Evolutionary conservation across 2,113 vertebrate genomes (phyloP), one percentile per base, ranked within the genome.

Genomic region (Cheirogaleus medius): DNA sequence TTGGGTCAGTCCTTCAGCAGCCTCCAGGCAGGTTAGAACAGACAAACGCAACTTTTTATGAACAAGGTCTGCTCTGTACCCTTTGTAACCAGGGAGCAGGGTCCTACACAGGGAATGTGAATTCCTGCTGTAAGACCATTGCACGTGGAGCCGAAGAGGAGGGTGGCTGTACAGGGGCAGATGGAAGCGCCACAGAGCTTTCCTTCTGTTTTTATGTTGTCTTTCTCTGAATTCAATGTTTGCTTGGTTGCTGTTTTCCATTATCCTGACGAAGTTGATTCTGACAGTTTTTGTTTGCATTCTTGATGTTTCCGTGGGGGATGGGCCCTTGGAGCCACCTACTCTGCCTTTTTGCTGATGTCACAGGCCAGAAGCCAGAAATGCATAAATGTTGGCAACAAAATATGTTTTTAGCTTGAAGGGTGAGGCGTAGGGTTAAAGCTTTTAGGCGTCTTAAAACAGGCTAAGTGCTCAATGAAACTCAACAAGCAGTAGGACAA

Each of bases 321-420:
- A 34, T 23, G 8, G 34, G 8, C 37, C 52, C 44, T 94, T 44
- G 56, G 91, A 90, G 58, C 58, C 60, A 42, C 60, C 52, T 29
- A 17, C 49, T 77, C 52, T 63, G 47, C n/a, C 39, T n/a, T 95
- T 91, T 87, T 83, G 60, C 87, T 91, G 52, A 78, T 64, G 49
- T 73, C 42, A 86, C n/a, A n/a, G 52, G 83, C 83, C n/a, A 42
- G 76, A 91, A 95, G 68, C 87, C 96, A 91, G 76, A 47, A 47
- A 63, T 80, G 37, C 52, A 80, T 84, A 84, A 83, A 44, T 94
- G 71, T 84, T 87, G 60, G 83, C 94, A 82, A 71, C 25, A 47
- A 60, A 83, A 60, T 42, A 37, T 68, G 21, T 21, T 66, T 90
- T 91, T 39, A 69, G 12, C 32, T 87, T 64, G 32, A 2, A 71